Percentiles rank a stretch among this genome's conserved stretches.
phyloP scores from a whole-genome alignment of 37 sponge, comb jelly and placozoan genomes.

The Cladorhizidae sp. region DNA sequence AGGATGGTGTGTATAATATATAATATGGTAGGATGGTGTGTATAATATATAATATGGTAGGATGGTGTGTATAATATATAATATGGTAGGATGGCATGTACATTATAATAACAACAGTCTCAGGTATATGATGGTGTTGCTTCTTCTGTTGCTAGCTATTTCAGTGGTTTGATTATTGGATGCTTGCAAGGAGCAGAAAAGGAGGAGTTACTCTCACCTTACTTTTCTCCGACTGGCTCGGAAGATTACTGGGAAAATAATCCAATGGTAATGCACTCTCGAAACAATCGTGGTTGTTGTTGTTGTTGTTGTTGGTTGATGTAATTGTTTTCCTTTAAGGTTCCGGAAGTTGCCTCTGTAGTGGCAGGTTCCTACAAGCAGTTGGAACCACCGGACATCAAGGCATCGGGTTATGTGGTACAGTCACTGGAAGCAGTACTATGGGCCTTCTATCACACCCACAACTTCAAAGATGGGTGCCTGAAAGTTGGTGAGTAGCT shows the following conservation, averaged over 20 bases:
- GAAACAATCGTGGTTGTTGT: background rate
- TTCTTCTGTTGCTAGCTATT: too few species aligned
- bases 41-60: too few species aligned
- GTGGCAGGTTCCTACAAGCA: slow-evolving; percentile 74
- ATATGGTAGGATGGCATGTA: background rate
- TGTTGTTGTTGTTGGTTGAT: background rate
- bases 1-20: background rate
- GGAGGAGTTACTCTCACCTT: slow-evolving; percentile 74
- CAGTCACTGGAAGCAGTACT: slow-evolving; percentile 83
- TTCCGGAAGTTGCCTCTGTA: slow-evolving; percentile 58
- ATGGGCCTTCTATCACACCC: slow-evolving; percentile 83
- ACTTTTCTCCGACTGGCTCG: slow-evolving; percentile 52
- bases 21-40: too few species aligned
- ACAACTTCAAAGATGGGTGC: slow-evolving; percentile 87
- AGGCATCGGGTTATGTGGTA: slow-evolving; percentile 76
- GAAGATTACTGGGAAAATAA: slow-evolving; percentile 69
- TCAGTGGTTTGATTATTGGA: slow-evolving; percentile 82
- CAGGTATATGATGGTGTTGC: too few species aligned
- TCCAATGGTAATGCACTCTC: slow-evolving; percentile 73
- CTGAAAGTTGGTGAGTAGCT: slow-evolving; percentile 67
- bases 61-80: too few species aligned
- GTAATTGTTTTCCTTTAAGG: slow-evolving; percentile 23
- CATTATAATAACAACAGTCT: background rate
- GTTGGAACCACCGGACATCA: slow-evolving; percentile 78
- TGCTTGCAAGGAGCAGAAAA: slow-evolving; percentile 76